Evolutionary conservation across 2,113 vertebrate species (phyloP).

Genomic region (Mus pahari): DNA sequence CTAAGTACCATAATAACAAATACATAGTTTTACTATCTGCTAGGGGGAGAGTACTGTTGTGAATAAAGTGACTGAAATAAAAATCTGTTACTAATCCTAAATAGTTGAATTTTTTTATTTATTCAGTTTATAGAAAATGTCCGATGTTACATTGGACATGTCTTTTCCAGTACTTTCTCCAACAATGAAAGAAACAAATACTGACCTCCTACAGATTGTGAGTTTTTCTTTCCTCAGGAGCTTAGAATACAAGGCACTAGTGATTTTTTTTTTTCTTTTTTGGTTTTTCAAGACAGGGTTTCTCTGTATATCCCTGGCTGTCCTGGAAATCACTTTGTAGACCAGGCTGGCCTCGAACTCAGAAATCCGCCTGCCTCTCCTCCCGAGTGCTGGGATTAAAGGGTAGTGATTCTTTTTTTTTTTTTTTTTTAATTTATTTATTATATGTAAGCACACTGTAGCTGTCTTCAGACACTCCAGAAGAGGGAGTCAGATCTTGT

Average conservation of each 20-base stretch:
- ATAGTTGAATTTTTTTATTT: neutral
- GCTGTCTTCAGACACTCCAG: too few relatives aligned
- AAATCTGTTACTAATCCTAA: constrained; percentile 8
- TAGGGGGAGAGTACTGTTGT: neutral
- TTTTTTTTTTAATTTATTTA: too few relatives aligned
- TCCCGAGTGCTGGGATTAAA: too few relatives aligned
- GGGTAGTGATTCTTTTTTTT: too few relatives aligned
- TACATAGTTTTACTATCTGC: neutral
- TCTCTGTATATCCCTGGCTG: too few relatives aligned
- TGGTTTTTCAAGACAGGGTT: too few relatives aligned
- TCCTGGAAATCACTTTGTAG: too few relatives aligned
- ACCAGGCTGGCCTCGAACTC: too few relatives aligned
- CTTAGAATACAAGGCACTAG: neutral
- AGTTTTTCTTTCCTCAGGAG: neutral
- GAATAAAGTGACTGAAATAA: constrained; percentile 41
- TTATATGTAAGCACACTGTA: too few relatives aligned
- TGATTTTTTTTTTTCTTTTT: too few relatives aligned
- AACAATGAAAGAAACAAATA: neutral
- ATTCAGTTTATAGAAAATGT: constrained; percentile 2
- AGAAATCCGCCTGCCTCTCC: too few relatives aligned
- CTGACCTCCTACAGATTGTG: neutral
- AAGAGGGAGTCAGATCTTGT: too few relatives aligned
- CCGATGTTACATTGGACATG: neutral
- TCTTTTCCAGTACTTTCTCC: constrained; percentile 17
- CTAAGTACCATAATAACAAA: neutral